Conservation (phyloP, 1,140 invertebrate species). For the Orius laevigatus region DNA sequence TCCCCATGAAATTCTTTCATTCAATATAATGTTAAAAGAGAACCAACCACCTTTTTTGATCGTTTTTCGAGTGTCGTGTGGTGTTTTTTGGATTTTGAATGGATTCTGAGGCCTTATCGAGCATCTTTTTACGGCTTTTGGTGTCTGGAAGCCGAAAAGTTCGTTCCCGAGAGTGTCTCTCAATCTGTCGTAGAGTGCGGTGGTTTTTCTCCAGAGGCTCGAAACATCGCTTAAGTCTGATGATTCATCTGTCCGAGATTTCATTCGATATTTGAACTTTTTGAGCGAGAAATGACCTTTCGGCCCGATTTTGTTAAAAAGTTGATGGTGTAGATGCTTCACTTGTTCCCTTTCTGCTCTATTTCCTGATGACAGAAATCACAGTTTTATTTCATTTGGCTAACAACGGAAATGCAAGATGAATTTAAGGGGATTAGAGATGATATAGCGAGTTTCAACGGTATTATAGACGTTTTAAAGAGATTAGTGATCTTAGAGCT, state of each 20-base stretch:
- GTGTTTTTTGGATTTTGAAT: constrained; percentile 21
- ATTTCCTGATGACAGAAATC: too few relatives aligned
- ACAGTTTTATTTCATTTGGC: too few relatives aligned
- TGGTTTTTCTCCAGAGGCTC: not conserved
- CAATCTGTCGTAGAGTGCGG: constrained; percentile 27
- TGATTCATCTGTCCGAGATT: not conserved
- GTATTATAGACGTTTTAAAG: too few relatives aligned
- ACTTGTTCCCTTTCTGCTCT: too few relatives aligned
- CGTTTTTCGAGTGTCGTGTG: constrained; percentile 24
- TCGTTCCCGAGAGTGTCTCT: constrained; percentile 32
- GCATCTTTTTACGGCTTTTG: constrained; percentile 32
- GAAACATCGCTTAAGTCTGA: not conserved
- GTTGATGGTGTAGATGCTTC: too few relatives aligned
- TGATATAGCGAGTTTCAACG: too few relatives aligned
- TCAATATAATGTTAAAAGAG: not conserved
- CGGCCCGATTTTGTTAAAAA: not conserved
- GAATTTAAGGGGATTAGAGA: too few relatives aligned
- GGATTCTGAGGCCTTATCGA: constrained; percentile 25
- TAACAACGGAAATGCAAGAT: too few relatives aligned
- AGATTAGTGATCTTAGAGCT: too few relatives aligned
- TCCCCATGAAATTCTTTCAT: not conserved
- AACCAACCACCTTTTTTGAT: constrained; percentile 17
- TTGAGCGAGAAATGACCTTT: not conserved
- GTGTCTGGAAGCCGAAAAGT: constrained; percentile 35
- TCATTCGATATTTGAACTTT: not conserved